Evolutionary conservation across 2,888 invertebrate species (phyloP), one percentile per base, ranked within the genome.

Genomic region (Tenthredo notha): DNA sequence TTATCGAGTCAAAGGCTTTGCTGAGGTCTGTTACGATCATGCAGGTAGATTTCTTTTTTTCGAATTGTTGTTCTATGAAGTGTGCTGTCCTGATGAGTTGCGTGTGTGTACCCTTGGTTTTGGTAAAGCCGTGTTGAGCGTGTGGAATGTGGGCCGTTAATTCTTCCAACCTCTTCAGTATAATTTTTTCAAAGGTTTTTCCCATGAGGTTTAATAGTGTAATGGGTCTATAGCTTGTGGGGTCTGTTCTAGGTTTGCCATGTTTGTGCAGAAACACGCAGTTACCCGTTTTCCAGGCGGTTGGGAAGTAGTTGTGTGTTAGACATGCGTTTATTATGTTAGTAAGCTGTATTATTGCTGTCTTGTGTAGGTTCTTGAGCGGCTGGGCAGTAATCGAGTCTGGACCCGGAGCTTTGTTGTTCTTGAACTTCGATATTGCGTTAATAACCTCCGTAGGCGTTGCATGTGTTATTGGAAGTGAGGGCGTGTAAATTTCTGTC

Each of bases 11-110:
- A 29, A 85, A 86, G 5, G 85, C 85, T 85, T 86, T 86, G 2
- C 72, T 74, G 9, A 86, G 50, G 70, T 86, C 86, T 21, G 74
- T 18, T 25, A 80, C 78, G n/a, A 86, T 78, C 15, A 86, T 74
- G n/a, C n/a, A 29, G 37, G 75, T 72, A 4, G 9, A 18, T 15
- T 67, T 9, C 25, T 10, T 10, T 67, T 84, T 61, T 58, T 70
- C 75, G 58, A 78, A 67, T 85, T 21, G 58, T 47, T 84, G 77
- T 80, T 80, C 40, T 10, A 86, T 83, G 18, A 84, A 25, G 12
- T 84, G 67, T 70, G 77, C 58, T n/a, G 85, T 86, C 77, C 86
- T 82, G n/a, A 70, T 75, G 54, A 85, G 50, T 83, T 86, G 86
- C n/a, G 75, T 85, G 37, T 65, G n/a, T 25, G 77, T 85, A 37